Conservation (phyloP, 2,888 invertebrate species). For the Notodonta ziczac region DNA sequence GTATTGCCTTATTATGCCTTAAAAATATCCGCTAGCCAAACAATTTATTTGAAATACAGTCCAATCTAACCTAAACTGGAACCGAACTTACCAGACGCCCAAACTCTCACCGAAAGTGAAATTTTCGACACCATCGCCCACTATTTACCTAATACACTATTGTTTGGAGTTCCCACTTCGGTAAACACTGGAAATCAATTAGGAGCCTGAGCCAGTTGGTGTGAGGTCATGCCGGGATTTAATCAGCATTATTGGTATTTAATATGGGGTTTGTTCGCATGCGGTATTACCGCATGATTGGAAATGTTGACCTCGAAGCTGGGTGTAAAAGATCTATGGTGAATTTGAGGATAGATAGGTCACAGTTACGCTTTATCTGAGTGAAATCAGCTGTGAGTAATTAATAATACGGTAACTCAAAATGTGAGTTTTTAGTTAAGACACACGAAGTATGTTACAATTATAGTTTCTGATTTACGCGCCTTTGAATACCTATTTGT, state of each 20-base stretch:
- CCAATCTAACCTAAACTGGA: slow-evolving; percentile 2
- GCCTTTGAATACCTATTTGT: too few species aligned
- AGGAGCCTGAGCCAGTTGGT: slow-evolving; percentile 30
- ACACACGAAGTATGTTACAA: too few species aligned
- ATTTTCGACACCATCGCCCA: slow-evolving; percentile 18
- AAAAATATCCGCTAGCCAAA: not conserved
- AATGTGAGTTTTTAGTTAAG: too few species aligned
- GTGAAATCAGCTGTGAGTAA: too few species aligned
- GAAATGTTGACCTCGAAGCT: too few species aligned
- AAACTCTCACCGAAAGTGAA: slow-evolving; percentile 10
- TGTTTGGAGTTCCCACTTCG: slow-evolving; percentile 34
- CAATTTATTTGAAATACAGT: not conserved
- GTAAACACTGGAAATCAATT: slow-evolving; percentile 52
- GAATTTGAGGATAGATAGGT: too few species aligned
- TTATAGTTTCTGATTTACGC: too few species aligned
- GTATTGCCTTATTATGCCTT: too few species aligned
- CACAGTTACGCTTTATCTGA: too few species aligned
- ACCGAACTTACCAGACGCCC: slow-evolving; percentile 16
- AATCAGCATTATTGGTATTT: slow-evolving; percentile 30
- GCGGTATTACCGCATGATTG: too few species aligned
- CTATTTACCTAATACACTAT: slow-evolving; percentile 29
- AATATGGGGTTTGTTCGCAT: slow-evolving; percentile 14
- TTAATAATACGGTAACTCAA: too few species aligned
- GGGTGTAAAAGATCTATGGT: too few species aligned
- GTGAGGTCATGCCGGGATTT: slow-evolving; percentile 31